Evolutionary conservation across 2,888 invertebrate genomes (phyloP).

Genomic region (Minunthozetes semirufus): DNA sequence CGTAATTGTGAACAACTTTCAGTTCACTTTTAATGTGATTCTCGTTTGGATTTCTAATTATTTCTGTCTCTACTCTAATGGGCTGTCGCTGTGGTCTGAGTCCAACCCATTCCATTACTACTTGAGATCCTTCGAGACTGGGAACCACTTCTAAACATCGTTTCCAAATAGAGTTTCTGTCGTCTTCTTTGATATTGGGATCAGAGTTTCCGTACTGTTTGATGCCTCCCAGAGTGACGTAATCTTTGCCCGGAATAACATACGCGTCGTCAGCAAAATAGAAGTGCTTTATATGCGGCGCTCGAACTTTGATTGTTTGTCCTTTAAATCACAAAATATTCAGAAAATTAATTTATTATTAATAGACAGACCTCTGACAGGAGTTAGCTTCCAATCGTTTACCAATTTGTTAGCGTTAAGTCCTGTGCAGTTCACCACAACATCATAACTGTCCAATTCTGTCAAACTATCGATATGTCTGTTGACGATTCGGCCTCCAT

Average conservation of each 20-base stretch:
- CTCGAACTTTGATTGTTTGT: constrained; percentile 55
- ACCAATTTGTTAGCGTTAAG: constrained; percentile 48
- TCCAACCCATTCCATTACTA: constrained; percentile 70
- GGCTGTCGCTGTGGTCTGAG: constrained; percentile 68
- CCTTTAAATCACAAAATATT: too few relatives aligned
- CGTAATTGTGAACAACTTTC: constrained; percentile 83
- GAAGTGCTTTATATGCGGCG: constrained; percentile 83
- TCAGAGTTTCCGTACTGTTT: constrained; percentile 74
- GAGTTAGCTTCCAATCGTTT: constrained; percentile 48
- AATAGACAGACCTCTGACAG: constrained; percentile 46
- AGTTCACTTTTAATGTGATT: constrained; percentile 41
- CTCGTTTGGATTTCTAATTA: constrained; percentile 38
- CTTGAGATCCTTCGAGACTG: constrained; percentile 53
- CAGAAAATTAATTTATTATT: too few relatives aligned
- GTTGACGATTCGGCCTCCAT: constrained; percentile 59
- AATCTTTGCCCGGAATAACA: constrained; percentile 59
- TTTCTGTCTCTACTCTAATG: constrained; percentile 50
- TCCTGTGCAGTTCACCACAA: constrained; percentile 52
- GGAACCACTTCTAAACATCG: constrained; percentile 71
- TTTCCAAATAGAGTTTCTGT: constrained; percentile 67
- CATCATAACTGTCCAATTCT: constrained; percentile 53
- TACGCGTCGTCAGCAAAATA: constrained; percentile 84
- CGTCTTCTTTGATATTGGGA: constrained; percentile 60
- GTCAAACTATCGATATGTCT: constrained; percentile 57
- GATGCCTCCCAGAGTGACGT: constrained; percentile 60